A percentile compares a stretch with the other conserved stretches of the same genome.
Evolutionary conservation across 2,888 invertebrate species (phyloP).

Genomic region (Ectropis crepuscularia): DNA sequence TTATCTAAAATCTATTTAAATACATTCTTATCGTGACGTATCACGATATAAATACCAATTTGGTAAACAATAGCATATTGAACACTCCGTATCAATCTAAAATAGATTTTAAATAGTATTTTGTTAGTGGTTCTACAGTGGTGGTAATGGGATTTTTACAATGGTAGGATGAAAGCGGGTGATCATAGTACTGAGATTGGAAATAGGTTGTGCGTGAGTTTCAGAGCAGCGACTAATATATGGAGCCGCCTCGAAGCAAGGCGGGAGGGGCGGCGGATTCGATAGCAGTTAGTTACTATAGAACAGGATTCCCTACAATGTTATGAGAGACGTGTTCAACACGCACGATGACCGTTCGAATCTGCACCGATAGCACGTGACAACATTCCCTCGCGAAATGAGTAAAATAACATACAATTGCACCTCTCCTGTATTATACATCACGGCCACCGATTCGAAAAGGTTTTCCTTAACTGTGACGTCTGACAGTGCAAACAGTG

Average conservation of each 20-base stretch:
- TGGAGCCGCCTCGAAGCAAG: conserved; percentile 12
- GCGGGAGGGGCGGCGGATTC: background rate
- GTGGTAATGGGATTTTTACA: conserved; percentile 34
- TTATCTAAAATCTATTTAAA: conserved; percentile 30
- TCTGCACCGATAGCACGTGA: too few species aligned
- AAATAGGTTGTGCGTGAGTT: conserved; percentile 11
- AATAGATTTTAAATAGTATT: conserved; percentile 30
- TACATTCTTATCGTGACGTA: background rate
- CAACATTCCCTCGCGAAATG: too few species aligned
- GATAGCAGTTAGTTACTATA: conserved; percentile 24
- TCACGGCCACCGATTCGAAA: too few species aligned
- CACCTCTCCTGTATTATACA: too few species aligned
- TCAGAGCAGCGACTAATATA: conserved; percentile 13
- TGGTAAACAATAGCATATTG: background rate
- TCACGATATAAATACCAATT: conserved; percentile 6
- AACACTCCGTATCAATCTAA: background rate
- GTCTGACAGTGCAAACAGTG: too few species aligned
- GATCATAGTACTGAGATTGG: conserved; percentile 17
- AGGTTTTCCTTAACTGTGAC: too few species aligned
- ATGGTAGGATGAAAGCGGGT: conserved; percentile 27
- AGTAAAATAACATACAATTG: too few species aligned
- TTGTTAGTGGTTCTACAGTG: conserved; percentile 29
- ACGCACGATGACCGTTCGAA: conserved; percentile 16
- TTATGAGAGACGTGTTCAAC: conserved; percentile 28
- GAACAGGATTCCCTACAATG: conserved; percentile 15